phyloP scores from a whole-genome alignment of 1,140 invertebrate genomes.

The Apis cerana region DNA sequence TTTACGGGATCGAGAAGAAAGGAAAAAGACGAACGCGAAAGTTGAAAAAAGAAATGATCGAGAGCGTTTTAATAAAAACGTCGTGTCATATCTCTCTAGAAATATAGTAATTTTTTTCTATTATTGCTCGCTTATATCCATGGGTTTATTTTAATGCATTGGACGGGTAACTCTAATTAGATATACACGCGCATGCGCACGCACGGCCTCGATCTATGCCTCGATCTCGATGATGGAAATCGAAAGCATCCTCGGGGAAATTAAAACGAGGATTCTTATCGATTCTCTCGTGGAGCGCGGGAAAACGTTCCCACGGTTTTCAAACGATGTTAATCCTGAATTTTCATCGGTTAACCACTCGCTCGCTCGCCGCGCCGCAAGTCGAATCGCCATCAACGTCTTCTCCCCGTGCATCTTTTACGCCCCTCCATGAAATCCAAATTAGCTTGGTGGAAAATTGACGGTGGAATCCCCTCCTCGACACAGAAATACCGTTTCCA shows the following conservation, averaged over 20 bases:
- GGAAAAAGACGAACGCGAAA: too few species aligned
- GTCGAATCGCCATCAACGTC: background rate
- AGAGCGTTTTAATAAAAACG: too few species aligned
- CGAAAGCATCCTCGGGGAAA: slow-evolving; percentile 35
- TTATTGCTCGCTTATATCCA: too few species aligned
- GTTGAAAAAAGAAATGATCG: too few species aligned
- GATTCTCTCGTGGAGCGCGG: background rate
- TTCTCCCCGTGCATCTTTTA: background rate
- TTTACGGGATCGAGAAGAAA: background rate
- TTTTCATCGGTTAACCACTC: slow-evolving; percentile 38
- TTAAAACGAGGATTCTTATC: slow-evolving; percentile 37
- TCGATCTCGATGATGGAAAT: slow-evolving; percentile 5
- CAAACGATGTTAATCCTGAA: slow-evolving; percentile 29
- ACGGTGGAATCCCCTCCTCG: slow-evolving; percentile 21
- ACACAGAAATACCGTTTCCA: background rate
- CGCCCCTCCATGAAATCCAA: slow-evolving; percentile 19
- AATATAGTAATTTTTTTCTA: too few species aligned
- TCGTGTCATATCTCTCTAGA: too few species aligned
- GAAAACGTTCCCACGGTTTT: slow-evolving; percentile 43
- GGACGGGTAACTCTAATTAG: too few species aligned
- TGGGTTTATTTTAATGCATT: too few species aligned
- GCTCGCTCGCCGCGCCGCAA: background rate
- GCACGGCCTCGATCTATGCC: background rate
- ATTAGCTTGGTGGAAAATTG: slow-evolving; percentile 29
- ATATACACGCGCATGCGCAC: too few species aligned